Evolutionary conservation across 2,113 vertebrate genomes (phyloP).

Genomic region (Paraplagusia blochii): DNA sequence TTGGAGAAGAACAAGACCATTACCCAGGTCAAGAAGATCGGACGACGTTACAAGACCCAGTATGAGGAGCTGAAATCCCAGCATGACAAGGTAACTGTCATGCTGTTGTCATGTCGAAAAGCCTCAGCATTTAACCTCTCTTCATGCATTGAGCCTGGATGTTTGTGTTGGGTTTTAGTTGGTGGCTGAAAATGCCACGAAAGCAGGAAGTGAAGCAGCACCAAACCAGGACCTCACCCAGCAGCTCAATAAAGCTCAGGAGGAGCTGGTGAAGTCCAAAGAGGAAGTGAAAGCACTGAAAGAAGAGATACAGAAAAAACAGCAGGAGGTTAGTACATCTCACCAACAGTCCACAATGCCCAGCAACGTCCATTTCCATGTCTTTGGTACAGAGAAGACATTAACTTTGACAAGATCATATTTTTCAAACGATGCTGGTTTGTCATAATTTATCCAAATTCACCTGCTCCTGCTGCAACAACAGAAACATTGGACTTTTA

Average conservation of each 20-base stretch:
- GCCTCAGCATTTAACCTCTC: too few species aligned
- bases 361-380: too few species aligned
- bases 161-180: slow-evolving; percentile 64
- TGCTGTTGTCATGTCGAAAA: too few species aligned
- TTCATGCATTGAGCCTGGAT: too few species aligned
- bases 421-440: too few species aligned
- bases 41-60: slow-evolving; percentile 94
- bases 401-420: too few species aligned
- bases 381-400: too few species aligned
- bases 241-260: slow-evolving; percentile 53
- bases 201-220: slow-evolving; percentile 52
- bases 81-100: slow-evolving; percentile 90
- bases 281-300: slow-evolving; percentile 55
- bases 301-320: slow-evolving; percentile 51
- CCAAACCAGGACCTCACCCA: slow-evolving; percentile 44
- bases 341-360: too few species aligned
- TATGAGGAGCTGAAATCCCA: slow-evolving; percentile 94
- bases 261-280: slow-evolving; percentile 50
- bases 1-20: slow-evolving; percentile 94
- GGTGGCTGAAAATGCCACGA: slow-evolving; percentile 77
- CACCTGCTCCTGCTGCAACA: too few species aligned
- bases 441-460: too few species aligned
- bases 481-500: background rate
- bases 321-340: slow-evolving; percentile 48
- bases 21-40: slow-evolving; percentile 97